phyloP scores from a whole-genome alignment of 1,140 invertebrate genomes.

The Meloidogyne floridensis region DNA sequence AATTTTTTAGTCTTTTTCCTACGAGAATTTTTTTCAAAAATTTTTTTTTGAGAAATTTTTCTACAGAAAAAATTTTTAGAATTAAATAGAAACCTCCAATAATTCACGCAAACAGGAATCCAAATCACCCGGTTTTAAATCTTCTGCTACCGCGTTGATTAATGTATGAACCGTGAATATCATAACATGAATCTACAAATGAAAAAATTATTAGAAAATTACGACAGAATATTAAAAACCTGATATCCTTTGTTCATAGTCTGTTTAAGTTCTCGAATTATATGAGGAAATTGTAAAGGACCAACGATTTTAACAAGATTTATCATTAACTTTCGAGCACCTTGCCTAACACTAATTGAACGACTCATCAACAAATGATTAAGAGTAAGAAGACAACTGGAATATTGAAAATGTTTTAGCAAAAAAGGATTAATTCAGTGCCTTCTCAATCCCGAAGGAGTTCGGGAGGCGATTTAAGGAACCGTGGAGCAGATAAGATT shows the following conservation, averaged over 20 bases:
- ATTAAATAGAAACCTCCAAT: constrained; percentile 72
- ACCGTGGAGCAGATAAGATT: too few species aligned
- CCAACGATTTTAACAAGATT: constrained; percentile 85
- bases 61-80: neutral
- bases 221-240: constrained; percentile 46
- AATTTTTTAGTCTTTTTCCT: neutral
- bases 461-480: too few species aligned
- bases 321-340: constrained; percentile 82
- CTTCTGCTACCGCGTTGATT: constrained; percentile 74
- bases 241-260: constrained; percentile 85
- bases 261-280: constrained; percentile 80
- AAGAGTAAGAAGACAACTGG: constrained; percentile 82
- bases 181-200: constrained; percentile 78
- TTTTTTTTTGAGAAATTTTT: too few species aligned
- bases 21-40: too few species aligned
- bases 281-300: constrained; percentile 76
- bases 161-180: constrained; percentile 84
- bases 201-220: constrained; percentile 31
- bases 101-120: constrained; percentile 78
- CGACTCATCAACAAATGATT: constrained; percentile 85
- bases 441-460: too few species aligned
- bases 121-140: constrained; percentile 76
- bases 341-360: constrained; percentile 81
- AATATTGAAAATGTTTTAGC: too few species aligned
- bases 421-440: too few species aligned